phyloP scores from a whole-genome alignment of 2,888 invertebrate species.

The Sipha maydis region DNA sequence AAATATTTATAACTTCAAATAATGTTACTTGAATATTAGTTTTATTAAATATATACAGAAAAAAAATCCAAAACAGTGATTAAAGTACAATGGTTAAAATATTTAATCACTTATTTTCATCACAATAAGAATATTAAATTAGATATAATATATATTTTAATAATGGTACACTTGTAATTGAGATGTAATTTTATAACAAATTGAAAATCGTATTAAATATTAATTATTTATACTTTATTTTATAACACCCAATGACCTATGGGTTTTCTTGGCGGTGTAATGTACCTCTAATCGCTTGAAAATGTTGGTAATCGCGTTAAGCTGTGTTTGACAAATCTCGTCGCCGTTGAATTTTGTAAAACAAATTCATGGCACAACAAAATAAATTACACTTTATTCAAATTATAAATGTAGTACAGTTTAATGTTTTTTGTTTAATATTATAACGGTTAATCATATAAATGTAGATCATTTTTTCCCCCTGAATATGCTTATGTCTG shows the following conservation, averaged over 20 bases:
- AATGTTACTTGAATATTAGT: too few species aligned
- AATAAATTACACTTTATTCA: constrained; percentile 12
- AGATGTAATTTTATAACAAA: background rate
- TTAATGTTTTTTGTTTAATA: constrained; percentile 10
- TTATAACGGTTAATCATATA: constrained; percentile 1
- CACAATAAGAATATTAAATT: background rate
- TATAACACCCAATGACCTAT: background rate
- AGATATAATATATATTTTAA: background rate
- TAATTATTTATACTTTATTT: background rate
- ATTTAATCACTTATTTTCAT: background rate
- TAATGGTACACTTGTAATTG: background rate
- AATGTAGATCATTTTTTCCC: constrained; percentile 26
- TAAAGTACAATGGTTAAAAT: background rate
- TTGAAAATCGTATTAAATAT: background rate
- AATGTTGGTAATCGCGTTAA: constrained; percentile 1
- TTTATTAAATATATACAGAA: too few species aligned
- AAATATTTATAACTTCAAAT: too few species aligned
- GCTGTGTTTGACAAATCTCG: constrained; percentile 3
- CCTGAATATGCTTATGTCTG: too few species aligned
- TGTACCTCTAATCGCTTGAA: background rate
- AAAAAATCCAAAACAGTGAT: too few species aligned
- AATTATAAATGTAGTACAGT: background rate
- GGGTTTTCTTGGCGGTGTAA: background rate
- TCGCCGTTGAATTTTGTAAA: background rate
- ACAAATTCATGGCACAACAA: background rate